Evolutionary conservation across 2,113 vertebrate species (phyloP).

Genomic region (Phaethon lepturus): DNA sequence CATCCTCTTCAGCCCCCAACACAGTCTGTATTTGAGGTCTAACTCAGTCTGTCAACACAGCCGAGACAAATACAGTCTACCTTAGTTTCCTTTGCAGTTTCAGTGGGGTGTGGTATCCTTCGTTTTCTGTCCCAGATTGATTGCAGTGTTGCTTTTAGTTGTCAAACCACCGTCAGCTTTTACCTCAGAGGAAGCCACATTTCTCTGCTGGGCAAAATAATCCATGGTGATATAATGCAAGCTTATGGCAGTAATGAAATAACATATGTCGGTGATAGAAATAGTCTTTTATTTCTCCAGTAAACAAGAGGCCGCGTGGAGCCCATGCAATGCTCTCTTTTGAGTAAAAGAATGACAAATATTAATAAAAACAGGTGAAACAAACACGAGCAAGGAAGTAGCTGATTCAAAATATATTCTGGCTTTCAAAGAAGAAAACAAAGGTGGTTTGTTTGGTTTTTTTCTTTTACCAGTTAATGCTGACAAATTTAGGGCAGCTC

Average conservation of each 20-base stretch:
- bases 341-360: neutral
- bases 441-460: neutral
- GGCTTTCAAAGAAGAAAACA: neutral
- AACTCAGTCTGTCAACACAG: neutral
- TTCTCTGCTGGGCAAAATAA: constrained; percentile 28
- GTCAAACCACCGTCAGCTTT: constrained; percentile 1
- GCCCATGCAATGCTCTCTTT: neutral
- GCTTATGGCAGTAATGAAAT: neutral
- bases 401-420: neutral
- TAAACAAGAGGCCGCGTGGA: neutral
- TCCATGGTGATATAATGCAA: neutral
- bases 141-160: neutral
- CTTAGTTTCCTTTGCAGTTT: constrained; percentile 14
- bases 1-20: neutral
- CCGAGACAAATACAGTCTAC: neutral
- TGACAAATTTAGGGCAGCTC: constrained; percentile 10
- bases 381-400: neutral
- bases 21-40: neutral
- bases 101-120: neutral
- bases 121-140: neutral
- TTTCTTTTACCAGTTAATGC: neutral
- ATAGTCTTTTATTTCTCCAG: neutral
- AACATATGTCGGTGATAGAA: neutral
- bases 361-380: neutral
- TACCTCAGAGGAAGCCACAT: neutral